phyloP scores from a whole-genome alignment of 2,888 invertebrate species.

The Andrena bicolor region DNA sequence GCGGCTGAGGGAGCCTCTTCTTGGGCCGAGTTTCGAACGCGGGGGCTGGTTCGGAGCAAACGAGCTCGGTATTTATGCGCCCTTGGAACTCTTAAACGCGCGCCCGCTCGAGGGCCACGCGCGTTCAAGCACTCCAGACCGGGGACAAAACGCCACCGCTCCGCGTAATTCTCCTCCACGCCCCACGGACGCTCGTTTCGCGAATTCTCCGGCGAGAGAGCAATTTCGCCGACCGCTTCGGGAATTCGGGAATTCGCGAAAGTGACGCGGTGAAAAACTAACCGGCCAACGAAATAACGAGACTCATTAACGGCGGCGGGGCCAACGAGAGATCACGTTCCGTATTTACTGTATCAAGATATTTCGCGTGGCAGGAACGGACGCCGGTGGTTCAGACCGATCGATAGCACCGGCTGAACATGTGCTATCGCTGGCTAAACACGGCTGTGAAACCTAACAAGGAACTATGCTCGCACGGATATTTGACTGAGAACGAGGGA shows the following conservation, averaged over 20 bases:
- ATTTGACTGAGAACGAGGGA: background rate
- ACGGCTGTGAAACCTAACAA: background rate
- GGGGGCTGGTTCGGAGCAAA: conserved; percentile 1
- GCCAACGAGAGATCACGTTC: background rate
- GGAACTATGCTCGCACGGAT: background rate
- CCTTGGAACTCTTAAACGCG: conserved; percentile 22
- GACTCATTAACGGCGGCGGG: background rate
- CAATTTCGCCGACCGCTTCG: background rate
- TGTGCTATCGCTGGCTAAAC: too few relatives aligned
- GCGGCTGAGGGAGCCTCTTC: conserved; percentile 10
- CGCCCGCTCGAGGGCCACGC: background rate
- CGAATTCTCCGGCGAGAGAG: background rate
- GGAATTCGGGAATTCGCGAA: background rate
- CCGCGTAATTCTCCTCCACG: background rate
- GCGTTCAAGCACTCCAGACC: conserved; percentile 15
- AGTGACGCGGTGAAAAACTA: conserved; percentile 21
- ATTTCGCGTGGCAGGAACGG: background rate
- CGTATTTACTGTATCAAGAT: background rate
- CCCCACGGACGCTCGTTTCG: background rate
- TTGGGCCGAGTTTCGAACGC: conserved; percentile 16
- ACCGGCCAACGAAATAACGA: conserved; percentile 2
- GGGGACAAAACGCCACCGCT: background rate
- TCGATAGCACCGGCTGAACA: background rate
- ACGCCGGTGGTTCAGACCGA: background rate
- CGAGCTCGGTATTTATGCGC: conserved; percentile 42